These are phyloP conservation scores for Pristionchus arcanus DNA, from an alignment of 2,888 invertebrate genomes.

Conservation along the genomic window DNA sequence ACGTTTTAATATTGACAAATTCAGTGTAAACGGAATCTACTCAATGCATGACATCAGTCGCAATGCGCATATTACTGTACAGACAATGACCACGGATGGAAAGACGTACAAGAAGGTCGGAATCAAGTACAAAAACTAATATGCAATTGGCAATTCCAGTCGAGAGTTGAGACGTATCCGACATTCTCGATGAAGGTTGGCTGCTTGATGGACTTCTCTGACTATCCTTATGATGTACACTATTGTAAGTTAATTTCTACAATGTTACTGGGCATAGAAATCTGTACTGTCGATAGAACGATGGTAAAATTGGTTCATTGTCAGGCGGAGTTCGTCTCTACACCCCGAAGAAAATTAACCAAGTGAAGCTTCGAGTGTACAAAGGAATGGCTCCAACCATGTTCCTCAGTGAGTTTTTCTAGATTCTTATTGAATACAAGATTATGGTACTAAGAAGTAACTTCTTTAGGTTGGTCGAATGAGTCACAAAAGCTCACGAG, in stretches of 20 bases:
- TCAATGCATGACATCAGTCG: conserved; percentile 69
- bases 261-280: background rate
- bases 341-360: conserved; percentile 58
- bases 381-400: conserved; percentile 59
- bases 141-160: conserved; percentile 32
- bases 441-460: background rate
- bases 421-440: background rate
- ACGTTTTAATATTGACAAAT: background rate
- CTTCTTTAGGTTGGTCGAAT: conserved; percentile 67
- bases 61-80: conserved; percentile 64
- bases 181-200: conserved; percentile 75
- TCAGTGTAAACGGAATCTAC: conserved; percentile 71
- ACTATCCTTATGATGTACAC: conserved; percentile 65
- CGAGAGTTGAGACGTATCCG: conserved; percentile 73
- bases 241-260: conserved; percentile 55
- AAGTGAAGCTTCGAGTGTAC: conserved; percentile 59
- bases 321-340: conserved; percentile 58
- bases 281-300: background rate
- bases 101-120: background rate
- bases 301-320: background rate
- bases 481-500: conserved; percentile 69
- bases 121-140: background rate
- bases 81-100: conserved; percentile 53
- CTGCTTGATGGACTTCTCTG: conserved; percentile 73
- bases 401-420: conserved; percentile 58